Evolutionary conservation across 2,888 invertebrate genomes (phyloP).

Genomic region (Leptogaster cylindrica): DNA sequence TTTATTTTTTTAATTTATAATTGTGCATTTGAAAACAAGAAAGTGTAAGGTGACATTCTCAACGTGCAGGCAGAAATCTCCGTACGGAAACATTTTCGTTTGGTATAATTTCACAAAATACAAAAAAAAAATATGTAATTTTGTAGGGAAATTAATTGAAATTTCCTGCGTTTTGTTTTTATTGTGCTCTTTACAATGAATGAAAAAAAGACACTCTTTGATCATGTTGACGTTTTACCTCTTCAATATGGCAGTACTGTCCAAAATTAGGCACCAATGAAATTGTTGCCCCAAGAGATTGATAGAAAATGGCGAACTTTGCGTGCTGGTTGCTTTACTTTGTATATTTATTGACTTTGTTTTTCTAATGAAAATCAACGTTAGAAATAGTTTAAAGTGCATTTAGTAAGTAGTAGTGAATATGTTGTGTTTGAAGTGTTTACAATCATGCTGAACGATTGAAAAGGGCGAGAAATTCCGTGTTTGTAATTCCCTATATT

Average conservation of each 20-base stretch:
- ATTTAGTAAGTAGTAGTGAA: conserved; percentile 19
- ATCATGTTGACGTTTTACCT: background rate
- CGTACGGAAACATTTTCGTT: too few species aligned
- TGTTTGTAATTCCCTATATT: background rate
- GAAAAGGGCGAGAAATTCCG: conserved; percentile 5
- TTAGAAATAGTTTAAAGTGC: conserved; percentile 28
- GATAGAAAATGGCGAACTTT: conserved; percentile 49
- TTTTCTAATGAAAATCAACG: conserved; percentile 40
- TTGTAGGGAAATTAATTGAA: too few species aligned
- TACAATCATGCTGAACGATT: background rate
- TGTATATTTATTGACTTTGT: conserved; percentile 46
- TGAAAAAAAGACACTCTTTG: too few species aligned
- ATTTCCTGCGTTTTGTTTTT: too few species aligned
- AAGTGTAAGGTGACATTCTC: too few species aligned
- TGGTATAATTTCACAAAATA: too few species aligned
- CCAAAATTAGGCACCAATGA: conserved; percentile 25
- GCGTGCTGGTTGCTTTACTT: conserved; percentile 48
- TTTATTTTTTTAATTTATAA: too few species aligned
- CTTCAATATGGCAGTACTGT: conserved; percentile 29
- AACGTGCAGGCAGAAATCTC: too few species aligned
- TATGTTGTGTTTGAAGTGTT: conserved; percentile 3
- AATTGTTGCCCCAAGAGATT: conserved; percentile 35
- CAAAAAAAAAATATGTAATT: too few species aligned
- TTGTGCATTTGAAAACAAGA: too few species aligned
- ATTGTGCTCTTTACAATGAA: too few species aligned